phyloP scores from a whole-genome alignment of 2,113 vertebrate genomes.

The Ptilorrhoa leucosticta region DNA sequence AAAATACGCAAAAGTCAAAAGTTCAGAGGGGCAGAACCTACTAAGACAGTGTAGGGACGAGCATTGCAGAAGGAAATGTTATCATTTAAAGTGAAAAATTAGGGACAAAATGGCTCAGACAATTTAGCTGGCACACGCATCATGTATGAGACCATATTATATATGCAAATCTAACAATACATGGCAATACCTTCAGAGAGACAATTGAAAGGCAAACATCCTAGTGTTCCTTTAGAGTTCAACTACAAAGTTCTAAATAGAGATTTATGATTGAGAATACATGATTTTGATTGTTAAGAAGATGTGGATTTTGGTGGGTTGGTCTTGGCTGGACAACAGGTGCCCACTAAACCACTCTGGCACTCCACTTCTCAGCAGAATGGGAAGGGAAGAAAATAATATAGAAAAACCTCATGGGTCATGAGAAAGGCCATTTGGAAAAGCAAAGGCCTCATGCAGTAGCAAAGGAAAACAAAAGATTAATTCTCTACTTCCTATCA shows the following conservation, averaged over 20 bases:
- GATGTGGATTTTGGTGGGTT: background rate
- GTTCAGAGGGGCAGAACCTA: background rate
- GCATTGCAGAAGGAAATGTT: background rate
- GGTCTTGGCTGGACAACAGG: background rate
- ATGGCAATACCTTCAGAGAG: background rate
- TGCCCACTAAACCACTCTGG: rapidly evolving
- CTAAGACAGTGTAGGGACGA: background rate
- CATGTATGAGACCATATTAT: background rate
- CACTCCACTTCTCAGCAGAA: background rate
- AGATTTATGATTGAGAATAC: background rate
- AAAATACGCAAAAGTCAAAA: background rate
- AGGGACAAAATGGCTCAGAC: background rate
- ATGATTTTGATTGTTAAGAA: background rate
- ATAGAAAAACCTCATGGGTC: background rate
- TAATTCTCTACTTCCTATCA: background rate
- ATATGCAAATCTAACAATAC: background rate
- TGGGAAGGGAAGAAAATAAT: background rate
- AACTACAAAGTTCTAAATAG: background rate
- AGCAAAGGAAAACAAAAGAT: background rate
- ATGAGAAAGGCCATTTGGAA: background rate
- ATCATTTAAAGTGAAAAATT: background rate
- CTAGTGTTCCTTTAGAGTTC: background rate
- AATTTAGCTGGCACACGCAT: background rate
- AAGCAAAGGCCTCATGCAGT: background rate
- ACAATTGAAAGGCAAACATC: background rate